Conservation (phyloP, 1,140 invertebrate genomes). For the Philotrypesis tridentata region DNA sequence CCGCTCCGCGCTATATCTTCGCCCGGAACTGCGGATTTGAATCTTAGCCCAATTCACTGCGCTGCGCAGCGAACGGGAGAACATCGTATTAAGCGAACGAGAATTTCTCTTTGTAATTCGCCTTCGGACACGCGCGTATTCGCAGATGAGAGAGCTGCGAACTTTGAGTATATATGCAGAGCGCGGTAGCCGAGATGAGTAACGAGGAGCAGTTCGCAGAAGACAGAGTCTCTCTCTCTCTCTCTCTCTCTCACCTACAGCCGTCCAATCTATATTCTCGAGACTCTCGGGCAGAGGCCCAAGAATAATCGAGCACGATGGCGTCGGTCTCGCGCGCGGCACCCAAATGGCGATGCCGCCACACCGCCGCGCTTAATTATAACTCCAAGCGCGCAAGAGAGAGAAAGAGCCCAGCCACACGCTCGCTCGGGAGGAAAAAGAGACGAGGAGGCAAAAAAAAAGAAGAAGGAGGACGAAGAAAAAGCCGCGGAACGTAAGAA, state of each 20-base stretch:
- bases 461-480: no score
- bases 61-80: no score
- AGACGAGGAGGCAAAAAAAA: no score
- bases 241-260: no score
- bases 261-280: neutral
- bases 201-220: neutral
- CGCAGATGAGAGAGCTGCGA: no score
- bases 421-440: neutral
- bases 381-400: slow-evolving; percentile 37
- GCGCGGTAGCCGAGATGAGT: no score
- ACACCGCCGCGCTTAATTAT: slow-evolving; percentile 50
- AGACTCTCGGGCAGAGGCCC: slow-evolving; percentile 2
- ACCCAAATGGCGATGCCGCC: slow-evolving; percentile 47
- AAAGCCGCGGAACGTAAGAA: slow-evolving; percentile 4
- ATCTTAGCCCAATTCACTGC: neutral
- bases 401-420: neutral
- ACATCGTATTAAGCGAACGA: neutral
- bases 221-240: neutral
- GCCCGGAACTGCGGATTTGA: neutral
- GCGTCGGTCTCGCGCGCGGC: slow-evolving; percentile 4
- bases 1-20: slow-evolving; percentile 20
- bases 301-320: slow-evolving; percentile 49
- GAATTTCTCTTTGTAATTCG: neutral
- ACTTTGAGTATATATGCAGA: no score
- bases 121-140: no score